These are phyloP conservation scores for Metopia argyrocephala DNA, from an alignment of 2,888 invertebrate genomes.

Conservation along the genomic window DNA sequence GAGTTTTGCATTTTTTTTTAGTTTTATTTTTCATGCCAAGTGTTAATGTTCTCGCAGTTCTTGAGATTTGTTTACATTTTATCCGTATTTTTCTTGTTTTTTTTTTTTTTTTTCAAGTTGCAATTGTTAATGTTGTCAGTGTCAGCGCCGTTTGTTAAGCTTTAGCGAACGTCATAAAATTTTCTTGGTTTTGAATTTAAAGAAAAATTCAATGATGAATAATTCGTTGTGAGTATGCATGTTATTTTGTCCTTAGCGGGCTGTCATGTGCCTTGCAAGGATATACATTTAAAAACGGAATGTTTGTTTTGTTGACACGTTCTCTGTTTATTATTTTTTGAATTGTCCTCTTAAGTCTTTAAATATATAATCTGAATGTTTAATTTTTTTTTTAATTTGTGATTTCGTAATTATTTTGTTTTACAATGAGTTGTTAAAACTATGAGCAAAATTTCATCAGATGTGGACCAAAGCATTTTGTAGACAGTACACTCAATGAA, in stretches of 20 bases:
- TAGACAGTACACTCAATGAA: too few relatives aligned
- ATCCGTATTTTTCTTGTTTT: conserved; percentile 61
- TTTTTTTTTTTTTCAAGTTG: conserved; percentile 12
- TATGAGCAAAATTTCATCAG: too few relatives aligned
- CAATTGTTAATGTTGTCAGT: conserved; percentile 59
- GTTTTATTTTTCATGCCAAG: conserved; percentile 46
- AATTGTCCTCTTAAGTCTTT: neutral
- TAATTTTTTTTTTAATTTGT: too few relatives aligned
- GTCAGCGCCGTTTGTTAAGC: conserved; percentile 37
- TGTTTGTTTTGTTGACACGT: conserved; percentile 10
- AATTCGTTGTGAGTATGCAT: conserved; percentile 43
- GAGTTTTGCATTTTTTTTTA: conserved; percentile 48
- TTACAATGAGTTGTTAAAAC: too few relatives aligned
- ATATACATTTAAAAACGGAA: conserved; percentile 33
- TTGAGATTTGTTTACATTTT: conserved; percentile 68
- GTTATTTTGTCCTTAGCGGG: conserved; percentile 42
- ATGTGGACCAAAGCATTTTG: too few relatives aligned
- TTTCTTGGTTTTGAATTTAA: conserved; percentile 23
- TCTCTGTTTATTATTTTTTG: conserved; percentile 16
- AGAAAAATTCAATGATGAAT: neutral
- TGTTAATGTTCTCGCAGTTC: conserved; percentile 67
- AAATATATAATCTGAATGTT: too few relatives aligned
- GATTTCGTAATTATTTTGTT: too few relatives aligned
- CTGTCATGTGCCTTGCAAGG: conserved; percentile 11
- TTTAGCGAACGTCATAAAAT: conserved; percentile 53